Base-by-base conservation (phyloP, 64 coral and sea anemone genomes). In the Montipora cactus region DNA sequence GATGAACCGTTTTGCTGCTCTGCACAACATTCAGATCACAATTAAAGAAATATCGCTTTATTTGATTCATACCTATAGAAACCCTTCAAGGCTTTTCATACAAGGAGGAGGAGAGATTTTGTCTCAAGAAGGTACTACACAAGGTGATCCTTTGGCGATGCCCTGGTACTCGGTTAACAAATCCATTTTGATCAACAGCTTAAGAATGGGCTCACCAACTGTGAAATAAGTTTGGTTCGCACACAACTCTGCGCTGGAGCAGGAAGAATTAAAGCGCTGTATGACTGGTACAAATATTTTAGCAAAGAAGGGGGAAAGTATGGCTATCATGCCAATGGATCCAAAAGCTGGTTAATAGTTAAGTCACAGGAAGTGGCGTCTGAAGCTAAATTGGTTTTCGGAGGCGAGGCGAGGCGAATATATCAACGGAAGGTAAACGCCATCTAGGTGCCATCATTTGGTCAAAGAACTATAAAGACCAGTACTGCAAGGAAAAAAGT, bases 11-110 rank as follows among this genome's bases (percentile, higher is more conserved):
- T 0, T 20, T n/a, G 79, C 48, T 14, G 55, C 52, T 11, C 51
- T 85, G 81, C 81, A 85, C 44, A 85, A 85, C 2, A 59, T 85
- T 22, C 52, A 68, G 59, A 64, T 64, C 59, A 64, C 59, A 64
- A 2, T 64, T 8, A 64, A 64, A 16, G 59, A 64, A 66, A 66
- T 66, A 13, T 66, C 18, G 61, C 61, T 66, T 2, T 66, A 5
- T 66, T 66, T 66, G 61, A 66, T 66, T 66, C 9, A 66, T 66
- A 66, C 61, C 61, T 66, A 2, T 37, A 37, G 37, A 37, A 37
- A 2, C 37, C 37, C 37, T 37, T 37, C 37, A 37, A 37, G 37
- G 37, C 37, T 37, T 37, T 37, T 37, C 37, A 37, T 37, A 37
- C 37, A 2, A 37, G 37, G 37, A 37, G 37, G 37, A 37, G 37